These are phyloP conservation scores for Melipona quadrifasciata DNA, from an alignment of 1,140 invertebrate genomes.

Conservation along the genomic window DNA sequence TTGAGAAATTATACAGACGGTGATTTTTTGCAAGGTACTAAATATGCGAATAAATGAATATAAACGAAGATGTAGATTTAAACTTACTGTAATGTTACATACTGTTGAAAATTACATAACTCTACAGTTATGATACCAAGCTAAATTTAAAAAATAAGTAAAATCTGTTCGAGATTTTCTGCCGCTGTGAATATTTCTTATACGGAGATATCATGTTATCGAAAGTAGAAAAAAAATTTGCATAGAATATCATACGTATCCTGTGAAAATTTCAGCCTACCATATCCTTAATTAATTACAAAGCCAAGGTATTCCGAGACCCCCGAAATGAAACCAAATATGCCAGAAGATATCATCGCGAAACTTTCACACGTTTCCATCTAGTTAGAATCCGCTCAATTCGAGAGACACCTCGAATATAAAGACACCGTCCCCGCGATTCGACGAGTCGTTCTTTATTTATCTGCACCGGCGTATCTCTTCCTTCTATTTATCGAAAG, in stretches of 20 bases:
- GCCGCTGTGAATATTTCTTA: neutral
- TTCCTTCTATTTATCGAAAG: conserved; percentile 1
- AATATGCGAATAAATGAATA: no score
- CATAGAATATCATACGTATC: neutral
- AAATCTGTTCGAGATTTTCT: no score
- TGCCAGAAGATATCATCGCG: conserved; percentile 3
- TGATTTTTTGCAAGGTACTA: no score
- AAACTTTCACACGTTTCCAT: neutral
- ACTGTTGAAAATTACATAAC: no score
- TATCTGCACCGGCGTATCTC: conserved; percentile 1
- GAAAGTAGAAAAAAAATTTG: neutral
- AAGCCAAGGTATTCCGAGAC: neutral
- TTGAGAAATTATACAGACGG: no score
- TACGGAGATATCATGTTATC: neutral
- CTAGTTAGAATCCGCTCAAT: neutral
- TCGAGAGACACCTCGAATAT: conserved; percentile 4
- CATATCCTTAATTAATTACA: conserved; percentile 3
- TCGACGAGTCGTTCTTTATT: neutral
- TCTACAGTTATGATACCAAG: no score
- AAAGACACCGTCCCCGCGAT: no score
- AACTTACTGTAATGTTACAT: no score
- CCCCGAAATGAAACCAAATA: conserved; percentile 7
- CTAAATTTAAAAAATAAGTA: no score
- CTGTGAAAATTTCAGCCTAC: neutral
- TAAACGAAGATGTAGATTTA: no score